Percentiles rank a stretch among this genome's conserved stretches.
Evolutionary conservation across 2,888 invertebrate species (phyloP).

Genomic region (Drosophila barbarae): DNA sequence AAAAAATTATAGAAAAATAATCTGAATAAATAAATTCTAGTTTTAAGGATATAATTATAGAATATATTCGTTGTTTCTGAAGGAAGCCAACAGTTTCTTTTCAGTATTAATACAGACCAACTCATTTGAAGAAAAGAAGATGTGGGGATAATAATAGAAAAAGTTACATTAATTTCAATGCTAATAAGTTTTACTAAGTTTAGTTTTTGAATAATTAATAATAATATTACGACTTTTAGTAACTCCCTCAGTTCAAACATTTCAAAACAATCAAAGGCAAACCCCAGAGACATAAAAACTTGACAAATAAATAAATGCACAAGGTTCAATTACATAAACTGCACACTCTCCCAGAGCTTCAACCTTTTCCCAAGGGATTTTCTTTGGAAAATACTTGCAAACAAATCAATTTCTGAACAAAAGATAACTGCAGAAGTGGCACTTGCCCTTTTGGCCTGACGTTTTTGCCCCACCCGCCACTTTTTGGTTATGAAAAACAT

Average conservation of each 20-base stretch:
- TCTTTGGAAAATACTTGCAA: constrained; percentile 2
- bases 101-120: background rate
- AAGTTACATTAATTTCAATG: background rate
- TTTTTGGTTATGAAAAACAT: constrained; percentile 26
- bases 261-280: background rate
- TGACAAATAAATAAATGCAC: background rate
- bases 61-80: background rate
- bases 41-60: background rate
- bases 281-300: background rate
- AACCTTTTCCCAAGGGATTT: background rate
- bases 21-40: background rate
- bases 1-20: background rate
- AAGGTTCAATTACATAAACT: constrained; percentile 1
- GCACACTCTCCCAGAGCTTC: background rate
- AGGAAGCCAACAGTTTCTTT: background rate
- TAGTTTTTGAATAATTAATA: too few species aligned
- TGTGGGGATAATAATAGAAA: too few species aligned
- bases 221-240: background rate
- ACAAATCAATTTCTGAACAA: constrained; percentile 18
- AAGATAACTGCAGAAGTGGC: constrained; percentile 30
- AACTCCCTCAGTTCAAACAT: accelerated
- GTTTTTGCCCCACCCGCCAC: background rate
- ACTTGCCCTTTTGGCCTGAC: constrained; percentile 37
- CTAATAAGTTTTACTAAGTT: too few species aligned
- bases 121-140: too few species aligned